Evolutionary conservation across 2,797 vertebrate genomes (phyloP), one percentile per base, ranked within the genome.

Genomic region (Cottoperca gobio): DNA sequence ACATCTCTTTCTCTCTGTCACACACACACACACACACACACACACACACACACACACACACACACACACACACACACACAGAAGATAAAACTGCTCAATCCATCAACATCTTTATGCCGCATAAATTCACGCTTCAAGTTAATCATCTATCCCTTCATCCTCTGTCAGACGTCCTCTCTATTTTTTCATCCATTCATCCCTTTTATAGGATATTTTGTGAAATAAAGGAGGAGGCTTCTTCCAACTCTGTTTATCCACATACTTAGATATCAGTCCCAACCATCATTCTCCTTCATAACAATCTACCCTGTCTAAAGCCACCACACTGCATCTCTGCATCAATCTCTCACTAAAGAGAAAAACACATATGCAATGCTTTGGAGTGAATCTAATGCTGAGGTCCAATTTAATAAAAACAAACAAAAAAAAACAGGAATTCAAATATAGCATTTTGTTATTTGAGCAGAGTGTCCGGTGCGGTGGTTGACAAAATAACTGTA

Each of bases 401-500:
- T 78, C 55, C 46, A 61, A n/a, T n/a, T n/a, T n/a, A n/a, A 49
- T 76, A 21, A 17, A 40, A 24, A 8, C n/a, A 33, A 33, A 8
- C 33, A 33, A 65, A 76, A 55, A 16, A 74, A 73, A 81, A 67
- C 37, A 61, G 12, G n/a, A 76, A 82, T 72, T 83, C 42, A 82
- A 76, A 85, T 76, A 83, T 53, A 65, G 53, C 71, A 60, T 72
- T 84, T 91, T 45, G 57, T 84, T 87, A 73, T 87, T 83, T 84
- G 70, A 84, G 76, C 68, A 76, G 74, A 49, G 76, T 62, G 84
- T 83, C 79, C 68, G 61, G 79, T 84, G 80, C 75, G 61, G 79
- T 76, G 81, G 81, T 88, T 84, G 81, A 88, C 90, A 92, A 93
- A 94, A 94, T 93, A 92, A 92, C 90, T 91, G 91, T 92, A 92